Percentiles rank a stretch among this genome's conserved stretches.
Conservation (phyloP, 2,113 vertebrate genomes). For the Actenoides hombroni region DNA sequence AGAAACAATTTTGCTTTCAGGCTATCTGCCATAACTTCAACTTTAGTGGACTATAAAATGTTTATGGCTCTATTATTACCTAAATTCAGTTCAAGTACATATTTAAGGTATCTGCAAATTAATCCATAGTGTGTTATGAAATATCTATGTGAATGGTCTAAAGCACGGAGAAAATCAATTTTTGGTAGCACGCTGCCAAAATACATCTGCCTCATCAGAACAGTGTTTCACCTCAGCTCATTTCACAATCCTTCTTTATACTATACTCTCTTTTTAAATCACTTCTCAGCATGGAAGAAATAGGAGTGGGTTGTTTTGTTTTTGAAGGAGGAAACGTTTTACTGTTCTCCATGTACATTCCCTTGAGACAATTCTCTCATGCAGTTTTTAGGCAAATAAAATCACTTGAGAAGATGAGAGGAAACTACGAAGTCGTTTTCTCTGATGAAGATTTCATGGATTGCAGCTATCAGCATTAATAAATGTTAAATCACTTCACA, state of each 20-base stretch:
- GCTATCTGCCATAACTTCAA: background rate
- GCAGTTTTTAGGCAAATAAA: background rate
- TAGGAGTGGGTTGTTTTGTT: background rate
- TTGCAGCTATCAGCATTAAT: background rate
- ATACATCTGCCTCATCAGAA: background rate
- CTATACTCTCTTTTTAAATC: background rate
- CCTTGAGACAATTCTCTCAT: background rate
- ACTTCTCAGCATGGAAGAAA: background rate
- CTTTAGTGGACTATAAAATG: background rate
- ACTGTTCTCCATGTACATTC: background rate
- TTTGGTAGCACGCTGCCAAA: background rate
- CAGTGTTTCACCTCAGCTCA: background rate
- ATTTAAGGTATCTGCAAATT: background rate
- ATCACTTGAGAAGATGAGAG: background rate
- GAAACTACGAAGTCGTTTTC: background rate
- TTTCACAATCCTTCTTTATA: background rate
- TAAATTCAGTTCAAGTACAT: background rate
- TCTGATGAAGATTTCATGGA: background rate
- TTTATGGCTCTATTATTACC: background rate
- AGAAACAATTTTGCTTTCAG: background rate
- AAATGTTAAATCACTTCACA: background rate
- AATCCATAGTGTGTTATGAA: background rate
- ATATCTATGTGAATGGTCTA: background rate
- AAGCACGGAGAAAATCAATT: background rate
- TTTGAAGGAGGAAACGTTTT: background rate